phyloP scores from a whole-genome alignment of 1,140 invertebrate species.

The Ips typographus region DNA sequence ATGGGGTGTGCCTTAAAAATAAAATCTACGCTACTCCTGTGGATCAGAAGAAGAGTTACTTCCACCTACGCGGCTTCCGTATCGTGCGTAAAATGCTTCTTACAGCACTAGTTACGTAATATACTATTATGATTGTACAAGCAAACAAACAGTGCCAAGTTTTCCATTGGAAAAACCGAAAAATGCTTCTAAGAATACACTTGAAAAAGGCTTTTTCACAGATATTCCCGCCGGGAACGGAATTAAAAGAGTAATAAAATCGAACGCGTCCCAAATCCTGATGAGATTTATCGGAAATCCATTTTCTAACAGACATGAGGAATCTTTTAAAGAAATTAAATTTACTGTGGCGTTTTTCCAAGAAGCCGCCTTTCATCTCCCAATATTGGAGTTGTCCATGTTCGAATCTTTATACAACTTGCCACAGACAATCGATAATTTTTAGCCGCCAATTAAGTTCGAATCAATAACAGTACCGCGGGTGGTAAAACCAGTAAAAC shows the following conservation, averaged over 20 bases:
- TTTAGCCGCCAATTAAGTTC: slow-evolving; percentile 24
- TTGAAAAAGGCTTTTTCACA: too few relatives aligned
- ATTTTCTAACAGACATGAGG: slow-evolving; percentile 28
- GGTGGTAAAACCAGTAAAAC: slow-evolving; percentile 2
- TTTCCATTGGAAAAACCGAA: too few relatives aligned
- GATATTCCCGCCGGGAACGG: not conserved
- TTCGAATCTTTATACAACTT: slow-evolving; percentile 31
- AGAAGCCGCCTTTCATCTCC: slow-evolving; percentile 18
- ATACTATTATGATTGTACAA: too few relatives aligned
- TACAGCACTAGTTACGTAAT: too few relatives aligned
- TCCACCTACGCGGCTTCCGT: too few relatives aligned
- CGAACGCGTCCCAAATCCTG: slow-evolving; percentile 18
- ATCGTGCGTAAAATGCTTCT: too few relatives aligned
- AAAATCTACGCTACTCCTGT: too few relatives aligned
- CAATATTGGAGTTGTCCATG: slow-evolving; percentile 21
- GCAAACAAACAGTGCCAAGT: too few relatives aligned
- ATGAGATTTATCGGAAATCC: slow-evolving; percentile 27
- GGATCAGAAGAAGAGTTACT: too few relatives aligned
- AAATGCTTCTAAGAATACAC: too few relatives aligned
- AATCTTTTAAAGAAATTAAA: slow-evolving; percentile 36
- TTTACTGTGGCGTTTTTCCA: slow-evolving; percentile 23
- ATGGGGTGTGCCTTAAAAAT: too few relatives aligned
- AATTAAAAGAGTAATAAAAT: slow-evolving; percentile 30
- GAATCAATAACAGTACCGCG: not conserved
- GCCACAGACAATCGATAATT: slow-evolving; percentile 18